A percentile compares a stretch with the other conserved stretches of the same genome.
Evolutionary conservation across 2,888 invertebrate species (phyloP).

Genomic region (Caenorhabditis auriculariae): DNA sequence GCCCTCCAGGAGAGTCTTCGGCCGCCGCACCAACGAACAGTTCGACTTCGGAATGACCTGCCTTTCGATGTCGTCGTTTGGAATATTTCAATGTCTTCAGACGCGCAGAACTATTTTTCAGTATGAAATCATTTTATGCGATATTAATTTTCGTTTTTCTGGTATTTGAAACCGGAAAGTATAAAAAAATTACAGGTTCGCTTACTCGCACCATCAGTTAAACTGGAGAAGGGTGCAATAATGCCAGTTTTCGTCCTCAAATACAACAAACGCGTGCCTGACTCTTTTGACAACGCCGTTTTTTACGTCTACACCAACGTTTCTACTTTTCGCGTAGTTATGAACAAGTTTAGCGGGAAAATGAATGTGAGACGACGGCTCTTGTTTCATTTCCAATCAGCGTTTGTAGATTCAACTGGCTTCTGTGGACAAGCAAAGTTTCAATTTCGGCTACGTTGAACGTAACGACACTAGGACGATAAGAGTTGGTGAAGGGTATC

Average conservation of each 20-base stretch:
- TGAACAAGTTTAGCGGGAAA: constrained; percentile 24
- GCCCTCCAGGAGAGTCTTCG: constrained; percentile 33
- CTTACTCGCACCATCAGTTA: constrained; percentile 31
- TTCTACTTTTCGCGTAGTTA: constrained; percentile 72
- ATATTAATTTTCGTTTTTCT: not conserved
- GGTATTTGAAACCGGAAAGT: too few relatives aligned
- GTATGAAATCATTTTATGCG: constrained; percentile 12
- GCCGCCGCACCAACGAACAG: constrained; percentile 33
- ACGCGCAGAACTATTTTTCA: constrained; percentile 65
- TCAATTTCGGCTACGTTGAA: constrained; percentile 70
- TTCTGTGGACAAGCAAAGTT: constrained; percentile 56
- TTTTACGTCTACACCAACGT: constrained; percentile 74
- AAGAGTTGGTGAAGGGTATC: constrained; percentile 60
- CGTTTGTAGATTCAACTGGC: constrained; percentile 65
- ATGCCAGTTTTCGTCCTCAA: constrained; percentile 50
- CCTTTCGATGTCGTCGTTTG: constrained; percentile 75
- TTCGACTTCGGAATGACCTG: constrained; percentile 75
- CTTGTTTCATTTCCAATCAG: constrained; percentile 1
- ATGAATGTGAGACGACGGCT: constrained; percentile 12
- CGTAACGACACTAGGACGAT: constrained; percentile 73
- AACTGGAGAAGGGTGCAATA: constrained; percentile 41
- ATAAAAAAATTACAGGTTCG: constrained; percentile 27
- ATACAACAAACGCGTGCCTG: constrained; percentile 41
- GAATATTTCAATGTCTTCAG: constrained; percentile 73
- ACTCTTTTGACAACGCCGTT: constrained; percentile 57